Conservation (phyloP, 1,140 invertebrate species). For the Mactra quadrangularis region DNA sequence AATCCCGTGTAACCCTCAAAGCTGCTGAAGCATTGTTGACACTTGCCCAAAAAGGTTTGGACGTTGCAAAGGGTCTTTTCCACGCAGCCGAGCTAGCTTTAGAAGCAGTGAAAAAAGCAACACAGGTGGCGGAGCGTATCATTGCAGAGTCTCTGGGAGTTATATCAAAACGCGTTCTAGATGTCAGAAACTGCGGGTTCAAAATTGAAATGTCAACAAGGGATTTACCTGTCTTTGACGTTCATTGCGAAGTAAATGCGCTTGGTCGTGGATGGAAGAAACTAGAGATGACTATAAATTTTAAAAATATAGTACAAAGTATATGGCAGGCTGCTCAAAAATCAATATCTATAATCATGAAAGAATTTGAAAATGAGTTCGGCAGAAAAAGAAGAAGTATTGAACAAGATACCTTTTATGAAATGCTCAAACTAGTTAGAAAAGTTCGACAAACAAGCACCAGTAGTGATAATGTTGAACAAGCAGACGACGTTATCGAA, state of each 20-base stretch:
- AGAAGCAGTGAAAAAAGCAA: constrained; percentile 51
- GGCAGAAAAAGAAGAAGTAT: constrained; percentile 33
- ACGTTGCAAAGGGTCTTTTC: constrained; percentile 32
- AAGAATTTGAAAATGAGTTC: constrained; percentile 2
- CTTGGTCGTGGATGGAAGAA: constrained; percentile 39
- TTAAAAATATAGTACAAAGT: constrained; percentile 49
- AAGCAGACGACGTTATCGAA: not conserved
- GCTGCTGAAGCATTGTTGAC: constrained; percentile 43
- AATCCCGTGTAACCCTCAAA: constrained; percentile 54
- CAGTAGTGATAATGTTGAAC: not conserved
- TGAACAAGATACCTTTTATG: constrained; percentile 3
- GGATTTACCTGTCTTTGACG: constrained; percentile 47
- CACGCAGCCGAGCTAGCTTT: constrained; percentile 49
- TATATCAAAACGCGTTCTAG: constrained; percentile 33
- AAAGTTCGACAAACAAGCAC: not conserved
- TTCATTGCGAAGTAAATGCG: constrained; percentile 52
- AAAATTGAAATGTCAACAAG: constrained; percentile 37
- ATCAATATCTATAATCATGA: constrained; percentile 10
- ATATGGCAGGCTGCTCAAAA: constrained; percentile 56
- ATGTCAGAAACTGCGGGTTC: constrained; percentile 58
- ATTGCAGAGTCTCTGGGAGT: constrained; percentile 25
- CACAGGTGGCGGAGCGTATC: constrained; percentile 16
- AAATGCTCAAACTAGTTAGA: constrained; percentile 7
- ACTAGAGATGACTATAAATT: constrained; percentile 37
- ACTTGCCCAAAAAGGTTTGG: constrained; percentile 38